Evolutionary conservation across 2,113 vertebrate species (phyloP).

Genomic region (Menura novaehollandiae): DNA sequence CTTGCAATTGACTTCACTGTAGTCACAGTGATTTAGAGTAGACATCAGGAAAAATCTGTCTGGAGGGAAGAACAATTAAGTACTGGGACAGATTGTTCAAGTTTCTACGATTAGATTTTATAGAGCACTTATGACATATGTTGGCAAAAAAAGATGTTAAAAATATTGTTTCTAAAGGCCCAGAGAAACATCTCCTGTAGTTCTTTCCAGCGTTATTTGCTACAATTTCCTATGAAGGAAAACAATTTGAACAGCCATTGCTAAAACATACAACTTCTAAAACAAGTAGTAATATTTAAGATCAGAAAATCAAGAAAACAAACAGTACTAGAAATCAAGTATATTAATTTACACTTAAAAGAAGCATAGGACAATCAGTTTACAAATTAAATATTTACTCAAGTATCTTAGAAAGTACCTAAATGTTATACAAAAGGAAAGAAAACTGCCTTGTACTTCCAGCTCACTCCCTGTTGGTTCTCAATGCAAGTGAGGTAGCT

Average conservation of each 20-base stretch:
- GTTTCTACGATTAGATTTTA: neutral
- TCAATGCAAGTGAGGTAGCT: neutral
- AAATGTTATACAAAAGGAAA: neutral
- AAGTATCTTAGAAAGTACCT: neutral
- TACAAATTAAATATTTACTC: neutral
- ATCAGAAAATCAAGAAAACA: neutral
- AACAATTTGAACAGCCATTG: neutral
- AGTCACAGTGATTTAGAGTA: neutral
- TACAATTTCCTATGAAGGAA: neutral
- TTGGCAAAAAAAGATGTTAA: neutral
- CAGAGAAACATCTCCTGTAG: neutral
- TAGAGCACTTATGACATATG: neutral
- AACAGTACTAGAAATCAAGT: neutral
- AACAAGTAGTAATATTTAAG: neutral
- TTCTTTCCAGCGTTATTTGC: neutral
- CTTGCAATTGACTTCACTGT: neutral
- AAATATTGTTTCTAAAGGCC: neutral
- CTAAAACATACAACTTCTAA: neutral
- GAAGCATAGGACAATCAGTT: neutral
- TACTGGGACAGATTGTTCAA: neutral
- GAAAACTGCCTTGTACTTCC: neutral
- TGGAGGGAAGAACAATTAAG: neutral
- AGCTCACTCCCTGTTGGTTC: neutral
- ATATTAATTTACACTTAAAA: neutral
- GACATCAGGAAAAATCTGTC: neutral